Percentiles rank a stretch among this genome's conserved stretches.
These are phyloP conservation scores for Miichthys miiuy DNA, from an alignment of 2,797 vertebrate species.

Conservation along the genomic window DNA sequence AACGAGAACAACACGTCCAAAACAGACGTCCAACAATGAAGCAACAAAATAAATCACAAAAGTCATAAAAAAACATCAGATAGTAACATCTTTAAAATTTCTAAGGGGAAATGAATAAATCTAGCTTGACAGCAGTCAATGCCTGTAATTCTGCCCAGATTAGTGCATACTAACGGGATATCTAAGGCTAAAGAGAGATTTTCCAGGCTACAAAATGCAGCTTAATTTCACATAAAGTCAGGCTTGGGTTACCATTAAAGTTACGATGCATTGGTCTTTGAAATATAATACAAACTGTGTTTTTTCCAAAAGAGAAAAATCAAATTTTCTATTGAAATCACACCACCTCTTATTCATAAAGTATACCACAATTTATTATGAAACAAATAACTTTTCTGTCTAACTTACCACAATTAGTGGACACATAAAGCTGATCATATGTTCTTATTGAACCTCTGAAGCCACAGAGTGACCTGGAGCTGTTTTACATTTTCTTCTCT, in stretches of 20 bases:
- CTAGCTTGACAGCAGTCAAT: not conserved
- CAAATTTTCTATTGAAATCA: not conserved
- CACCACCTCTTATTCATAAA: not conserved
- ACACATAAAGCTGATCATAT: not conserved
- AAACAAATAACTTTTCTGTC: constrained; percentile 15
- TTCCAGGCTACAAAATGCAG: not conserved
- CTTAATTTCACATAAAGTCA: not conserved
- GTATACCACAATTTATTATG: constrained; percentile 2
- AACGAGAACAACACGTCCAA: not conserved
- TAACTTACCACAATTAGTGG: constrained; percentile 6
- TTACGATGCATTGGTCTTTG: not conserved
- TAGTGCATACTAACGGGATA: not conserved
- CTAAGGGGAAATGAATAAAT: not conserved
- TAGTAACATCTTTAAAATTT: not conserved
- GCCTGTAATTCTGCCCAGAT: not conserved
- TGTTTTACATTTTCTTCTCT: constrained; percentile 28
- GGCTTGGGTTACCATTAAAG: not conserved
- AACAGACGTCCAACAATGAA: not conserved
- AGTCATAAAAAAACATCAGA: not conserved
- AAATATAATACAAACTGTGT: constrained; percentile 1
- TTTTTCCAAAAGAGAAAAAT: not conserved
- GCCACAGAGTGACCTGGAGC: constrained; percentile 19
- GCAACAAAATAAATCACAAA: not conserved
- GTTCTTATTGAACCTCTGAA: constrained; percentile 17
- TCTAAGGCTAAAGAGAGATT: not conserved